Conservation (phyloP, 2,888 invertebrate genomes). For the Sarcophaga caerulescens region DNA sequence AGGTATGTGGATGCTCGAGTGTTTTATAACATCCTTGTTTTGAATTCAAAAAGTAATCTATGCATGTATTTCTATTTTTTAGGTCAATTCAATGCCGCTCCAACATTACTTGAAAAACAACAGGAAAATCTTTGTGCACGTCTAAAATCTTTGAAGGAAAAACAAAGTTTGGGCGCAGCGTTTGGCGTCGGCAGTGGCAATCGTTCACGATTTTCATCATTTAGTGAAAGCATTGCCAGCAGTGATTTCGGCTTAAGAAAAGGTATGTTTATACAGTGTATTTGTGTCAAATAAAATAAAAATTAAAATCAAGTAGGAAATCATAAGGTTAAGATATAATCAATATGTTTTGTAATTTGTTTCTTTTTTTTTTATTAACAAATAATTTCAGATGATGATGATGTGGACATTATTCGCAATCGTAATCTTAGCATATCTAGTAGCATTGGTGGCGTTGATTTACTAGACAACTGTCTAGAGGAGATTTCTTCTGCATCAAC, state of each 20-base stretch:
- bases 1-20: constrained; percentile 46
- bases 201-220: constrained; percentile 61
- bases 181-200: constrained; percentile 71
- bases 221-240: constrained; percentile 65
- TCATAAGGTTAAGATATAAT: no score
- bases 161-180: constrained; percentile 65
- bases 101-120: constrained; percentile 92
- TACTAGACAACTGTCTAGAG: constrained; percentile 73
- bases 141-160: constrained; percentile 81
- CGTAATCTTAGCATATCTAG: constrained; percentile 70
- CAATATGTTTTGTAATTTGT: no score
- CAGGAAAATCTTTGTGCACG: constrained; percentile 94
- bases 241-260: constrained; percentile 70
- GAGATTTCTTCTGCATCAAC: constrained; percentile 74
- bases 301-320: no score
- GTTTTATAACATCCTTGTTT: not conserved
- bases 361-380: no score
- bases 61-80: not conserved
- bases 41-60: not conserved
- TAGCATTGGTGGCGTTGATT: constrained; percentile 68
- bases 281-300: no score
- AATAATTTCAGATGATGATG: constrained; percentile 60
- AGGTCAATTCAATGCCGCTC: constrained; percentile 91
- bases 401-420: constrained; percentile 65
- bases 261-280: constrained; percentile 55